Evolutionary conservation across 2,888 invertebrate genomes (phyloP).

Genomic region (Germaria angustata): DNA sequence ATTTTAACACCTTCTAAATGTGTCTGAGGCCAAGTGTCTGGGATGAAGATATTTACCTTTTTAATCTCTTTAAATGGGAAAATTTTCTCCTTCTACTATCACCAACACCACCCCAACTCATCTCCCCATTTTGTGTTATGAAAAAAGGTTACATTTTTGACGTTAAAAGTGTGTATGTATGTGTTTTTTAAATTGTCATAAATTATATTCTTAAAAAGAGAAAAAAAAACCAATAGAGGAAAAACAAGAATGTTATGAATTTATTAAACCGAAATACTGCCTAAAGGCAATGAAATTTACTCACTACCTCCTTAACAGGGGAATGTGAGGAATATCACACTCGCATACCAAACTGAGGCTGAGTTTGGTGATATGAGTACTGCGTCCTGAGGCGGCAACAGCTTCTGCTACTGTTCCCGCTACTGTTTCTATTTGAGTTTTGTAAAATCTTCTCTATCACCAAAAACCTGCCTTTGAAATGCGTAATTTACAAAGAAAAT

Average conservation of each 20-base stretch:
- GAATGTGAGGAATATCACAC: slow-evolving; percentile 12
- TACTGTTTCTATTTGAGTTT: slow-evolving; percentile 27
- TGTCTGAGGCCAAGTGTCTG: slow-evolving; percentile 21
- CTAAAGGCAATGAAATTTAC: slow-evolving; percentile 53
- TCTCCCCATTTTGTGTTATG: neutral
- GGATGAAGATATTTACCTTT: neutral
- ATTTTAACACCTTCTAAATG: slow-evolving; percentile 41
- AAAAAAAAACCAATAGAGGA: neutral
- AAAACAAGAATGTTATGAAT: slow-evolving; percentile 61
- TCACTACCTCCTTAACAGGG: slow-evolving; percentile 13
- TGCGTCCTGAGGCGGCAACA: slow-evolving; percentile 24
- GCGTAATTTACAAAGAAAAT: slow-evolving; percentile 45
- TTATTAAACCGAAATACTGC: slow-evolving; percentile 58
- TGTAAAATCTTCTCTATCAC: slow-evolving; percentile 6
- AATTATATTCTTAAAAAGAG: slow-evolving; percentile 60
- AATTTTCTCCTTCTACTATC: slow-evolving; percentile 15
- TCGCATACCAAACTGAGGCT: neutral
- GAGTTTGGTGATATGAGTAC: neutral
- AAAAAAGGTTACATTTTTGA: slow-evolving; percentile 37
- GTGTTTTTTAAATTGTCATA: slow-evolving; percentile 58
- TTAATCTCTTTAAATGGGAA: slow-evolving; percentile 53
- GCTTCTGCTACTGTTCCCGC: slow-evolving; percentile 9
- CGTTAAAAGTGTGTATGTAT: neutral
- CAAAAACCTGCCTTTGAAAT: slow-evolving; percentile 20
- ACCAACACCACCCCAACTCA: neutral